phyloP scores from a whole-genome alignment of 2,888 invertebrate genomes.

The Orthosia gracilis region DNA sequence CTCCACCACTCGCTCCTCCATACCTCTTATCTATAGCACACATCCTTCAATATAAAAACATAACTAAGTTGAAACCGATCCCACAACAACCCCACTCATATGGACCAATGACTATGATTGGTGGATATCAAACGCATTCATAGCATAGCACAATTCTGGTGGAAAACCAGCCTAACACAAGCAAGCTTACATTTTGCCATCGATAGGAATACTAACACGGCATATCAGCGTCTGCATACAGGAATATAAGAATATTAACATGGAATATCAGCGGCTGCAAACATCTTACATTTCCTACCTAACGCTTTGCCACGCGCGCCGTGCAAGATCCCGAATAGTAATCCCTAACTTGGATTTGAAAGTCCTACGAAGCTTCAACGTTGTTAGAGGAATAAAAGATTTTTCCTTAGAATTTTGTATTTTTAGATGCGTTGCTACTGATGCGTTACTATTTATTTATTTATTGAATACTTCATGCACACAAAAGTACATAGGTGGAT shows the following conservation, averaged over 20 bases:
- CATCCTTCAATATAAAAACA: too few species aligned
- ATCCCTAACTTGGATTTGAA: conserved; percentile 43
- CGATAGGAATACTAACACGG: conserved; percentile 6
- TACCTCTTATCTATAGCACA: too few species aligned
- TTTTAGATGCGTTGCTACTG: not conserved
- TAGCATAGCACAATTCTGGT: too few species aligned
- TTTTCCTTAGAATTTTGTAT: conserved; percentile 26
- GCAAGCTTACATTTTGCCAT: not conserved
- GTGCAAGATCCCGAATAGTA: conserved; percentile 30
- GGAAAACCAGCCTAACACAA: not conserved
- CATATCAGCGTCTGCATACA: conserved; percentile 39
- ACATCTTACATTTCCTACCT: conserved; percentile 51
- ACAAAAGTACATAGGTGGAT: too few species aligned
- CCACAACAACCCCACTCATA: too few species aligned
- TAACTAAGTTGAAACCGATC: too few species aligned
- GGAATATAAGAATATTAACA: conserved; percentile 12
- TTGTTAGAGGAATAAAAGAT: conserved; percentile 37
- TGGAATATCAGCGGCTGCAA: conserved; percentile 35
- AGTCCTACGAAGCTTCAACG: conserved; percentile 32
- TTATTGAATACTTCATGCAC: too few species aligned
- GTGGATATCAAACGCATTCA: too few species aligned
- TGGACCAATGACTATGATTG: too few species aligned
- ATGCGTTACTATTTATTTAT: too few species aligned
- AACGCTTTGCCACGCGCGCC: not conserved
- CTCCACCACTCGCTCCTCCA: too few species aligned